Evolutionary conservation across 2,797 vertebrate genomes (phyloP), one percentile per base, ranked within the genome.

Genomic region (Tenualosa ilisha): DNA sequence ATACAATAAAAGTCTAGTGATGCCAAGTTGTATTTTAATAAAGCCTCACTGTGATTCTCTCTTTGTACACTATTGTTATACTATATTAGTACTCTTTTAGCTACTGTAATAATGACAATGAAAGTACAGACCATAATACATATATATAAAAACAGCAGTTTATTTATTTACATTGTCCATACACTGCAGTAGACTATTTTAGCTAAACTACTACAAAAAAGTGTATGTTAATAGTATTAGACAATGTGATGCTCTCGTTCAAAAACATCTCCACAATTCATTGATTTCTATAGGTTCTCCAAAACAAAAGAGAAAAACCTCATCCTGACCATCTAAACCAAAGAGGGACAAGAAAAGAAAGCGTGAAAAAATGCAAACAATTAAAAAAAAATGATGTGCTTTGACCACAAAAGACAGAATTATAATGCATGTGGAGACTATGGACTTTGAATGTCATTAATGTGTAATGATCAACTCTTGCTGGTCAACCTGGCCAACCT

Each of bases 91-190:
- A 51, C 8, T 51, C 8, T 51, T 1, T 51, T 51, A 51, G 9
- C 4, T 51, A 51, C 0, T 51, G 50, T 51, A 51, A 51, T 49
- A 15, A 11, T 72, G 17, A 40, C 11, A 72, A 40, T 40, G 7
- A 75, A 75, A 75, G 31, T 13, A 43, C 68, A 75, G 37, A 75
- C 68, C 40, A 40, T 9, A 17, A 75, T 75, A 75, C 37, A 46
- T 51, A 51, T 51, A 9, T 51, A 31, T 24, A 24, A 63, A 63
- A 61, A 75, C 26, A 68, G 15, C 63, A 40, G 68, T 75, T 75
- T 40, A 75, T 75, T 43, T 75, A 75, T 75, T 75, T 75, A 75
- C 68, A 75, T 72, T 72, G 68, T 75, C 68, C 68, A 20, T 43
- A 43, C 26, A 65, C 61, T 37, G 31, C 26, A 31, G 65, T 37